These are phyloP conservation scores for Eurois occulta DNA, from an alignment of 2,888 invertebrate species.

Conservation along the genomic window DNA sequence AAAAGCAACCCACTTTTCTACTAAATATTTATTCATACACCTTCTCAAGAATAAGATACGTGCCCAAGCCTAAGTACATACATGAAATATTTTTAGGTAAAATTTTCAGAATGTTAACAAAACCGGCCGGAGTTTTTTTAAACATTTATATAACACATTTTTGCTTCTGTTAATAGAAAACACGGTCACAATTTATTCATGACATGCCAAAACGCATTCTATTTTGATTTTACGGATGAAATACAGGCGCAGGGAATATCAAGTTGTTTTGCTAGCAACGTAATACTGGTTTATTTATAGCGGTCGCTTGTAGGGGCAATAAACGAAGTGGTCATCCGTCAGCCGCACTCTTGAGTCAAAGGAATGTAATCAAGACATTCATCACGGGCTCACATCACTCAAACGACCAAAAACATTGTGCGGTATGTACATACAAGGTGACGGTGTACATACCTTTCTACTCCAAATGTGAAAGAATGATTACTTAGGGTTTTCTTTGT, in stretches of 20 bases:
- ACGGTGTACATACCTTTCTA: constrained; percentile 13
- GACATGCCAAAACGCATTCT: constrained; percentile 51
- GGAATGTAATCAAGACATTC: constrained; percentile 87
- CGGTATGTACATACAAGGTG: constrained; percentile 46
- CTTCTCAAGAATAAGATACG: constrained; percentile 57
- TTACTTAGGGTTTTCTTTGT: constrained; percentile 71
- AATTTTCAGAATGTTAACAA: constrained; percentile 39
- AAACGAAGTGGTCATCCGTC: constrained; percentile 84
- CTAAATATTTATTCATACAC: constrained; percentile 68
- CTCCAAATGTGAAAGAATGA: constrained; percentile 72
- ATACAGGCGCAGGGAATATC: constrained; percentile 47
- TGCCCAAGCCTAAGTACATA: constrained; percentile 49
- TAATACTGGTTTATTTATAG: constrained; percentile 79
- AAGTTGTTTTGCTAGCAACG: constrained; percentile 68
- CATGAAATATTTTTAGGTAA: constrained; percentile 54
- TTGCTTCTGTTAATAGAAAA: constrained; percentile 51
- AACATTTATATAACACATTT: constrained; percentile 53
- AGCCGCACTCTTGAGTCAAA: constrained; percentile 79
- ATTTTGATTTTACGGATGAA: constrained; percentile 58
- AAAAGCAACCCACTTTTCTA: constrained; percentile 63
- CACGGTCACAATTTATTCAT: constrained; percentile 55
- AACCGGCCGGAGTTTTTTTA: constrained; percentile 21
- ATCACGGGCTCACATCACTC: constrained; percentile 80
- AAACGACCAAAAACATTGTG: constrained; percentile 69
- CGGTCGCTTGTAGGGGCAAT: constrained; percentile 75